phyloP scores from a whole-genome alignment of 2,797 vertebrate species.

The Rhinoraja longicauda region DNA sequence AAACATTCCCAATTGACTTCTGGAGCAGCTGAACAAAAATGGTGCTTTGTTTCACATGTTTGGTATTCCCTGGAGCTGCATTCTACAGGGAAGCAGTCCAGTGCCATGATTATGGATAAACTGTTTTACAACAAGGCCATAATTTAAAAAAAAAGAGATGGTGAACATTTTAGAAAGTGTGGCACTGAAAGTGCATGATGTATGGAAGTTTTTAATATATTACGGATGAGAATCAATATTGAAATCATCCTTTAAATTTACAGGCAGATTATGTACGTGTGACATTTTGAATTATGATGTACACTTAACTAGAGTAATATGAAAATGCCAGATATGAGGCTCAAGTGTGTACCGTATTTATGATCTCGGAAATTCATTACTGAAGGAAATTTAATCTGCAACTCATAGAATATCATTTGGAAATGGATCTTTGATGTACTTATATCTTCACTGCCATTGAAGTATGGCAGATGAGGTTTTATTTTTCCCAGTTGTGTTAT shows the following conservation, averaged over 20 bases:
- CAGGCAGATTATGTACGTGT: background rate
- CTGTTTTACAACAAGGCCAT: background rate
- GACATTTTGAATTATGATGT: background rate
- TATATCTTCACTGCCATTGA: background rate
- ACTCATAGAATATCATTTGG: background rate
- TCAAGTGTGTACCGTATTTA: background rate
- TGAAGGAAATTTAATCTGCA: background rate
- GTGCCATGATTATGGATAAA: background rate
- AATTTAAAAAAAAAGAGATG: background rate
- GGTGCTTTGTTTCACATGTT: background rate
- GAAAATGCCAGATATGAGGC: background rate
- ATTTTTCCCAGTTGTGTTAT: background rate
- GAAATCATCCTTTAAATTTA: background rate
- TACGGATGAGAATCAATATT: background rate
- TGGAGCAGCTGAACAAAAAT: background rate
- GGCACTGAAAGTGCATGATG: background rate
- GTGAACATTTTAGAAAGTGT: background rate
- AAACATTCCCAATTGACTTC: background rate
- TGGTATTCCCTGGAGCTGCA: background rate
- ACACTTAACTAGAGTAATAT: background rate
- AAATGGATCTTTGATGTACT: background rate
- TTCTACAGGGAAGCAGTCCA: background rate
- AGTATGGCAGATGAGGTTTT: background rate
- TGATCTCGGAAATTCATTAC: background rate
- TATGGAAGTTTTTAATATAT: background rate